Base-by-base conservation (phyloP, 2,113 vertebrate species). In the Suncus etruscus region DNA sequence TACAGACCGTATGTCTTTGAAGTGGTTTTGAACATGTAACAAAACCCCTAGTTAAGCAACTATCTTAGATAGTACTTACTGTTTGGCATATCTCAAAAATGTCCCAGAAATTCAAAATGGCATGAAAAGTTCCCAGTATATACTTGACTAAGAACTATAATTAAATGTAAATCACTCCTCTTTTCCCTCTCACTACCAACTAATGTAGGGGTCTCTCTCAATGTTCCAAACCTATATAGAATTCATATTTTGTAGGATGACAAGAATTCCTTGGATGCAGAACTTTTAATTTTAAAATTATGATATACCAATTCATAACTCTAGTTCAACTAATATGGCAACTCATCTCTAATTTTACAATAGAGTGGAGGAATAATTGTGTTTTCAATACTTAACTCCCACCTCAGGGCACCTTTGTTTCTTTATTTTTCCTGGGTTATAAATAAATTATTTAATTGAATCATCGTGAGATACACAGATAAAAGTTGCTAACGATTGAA, bases 341-440 rank as follows among this genome's bases (percentile, higher is more conserved):
- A 45, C 39, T 31, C 0, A 2, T 7, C 4, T 63, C 22, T 69
- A 18, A 82, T 69, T 85, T 70, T 12, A 47, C 50, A 54, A 5
- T 0, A 0, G 22, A 24, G 11, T 9, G 27, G 8, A 58, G 11
- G 6, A 45, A 9, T 47, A 10, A 4, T 11, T 50, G 1, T 66
- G 25, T 31, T 89, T 45, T 78, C 11, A 72, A 66, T 8, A 27
- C 50, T 47, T 47, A 58, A 80, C 22, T 63, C 48, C 6, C 15
- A 81, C 6, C 0, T 1, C 14, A 27, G 7, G 8, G 24, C 5
- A 76, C 5, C 2, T 86, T 79, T 91, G 39, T 39, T 39, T 39
- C 39, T 39, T 39, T 39, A 39, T 39, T 39, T 39, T 39, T 39
- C 39, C 39, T 39, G 39, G 39, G 39, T 39, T 39, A 39, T 39